Base-by-base conservation (phyloP, 2,113 vertebrate species). In the Lamprologus speciosus region DNA sequence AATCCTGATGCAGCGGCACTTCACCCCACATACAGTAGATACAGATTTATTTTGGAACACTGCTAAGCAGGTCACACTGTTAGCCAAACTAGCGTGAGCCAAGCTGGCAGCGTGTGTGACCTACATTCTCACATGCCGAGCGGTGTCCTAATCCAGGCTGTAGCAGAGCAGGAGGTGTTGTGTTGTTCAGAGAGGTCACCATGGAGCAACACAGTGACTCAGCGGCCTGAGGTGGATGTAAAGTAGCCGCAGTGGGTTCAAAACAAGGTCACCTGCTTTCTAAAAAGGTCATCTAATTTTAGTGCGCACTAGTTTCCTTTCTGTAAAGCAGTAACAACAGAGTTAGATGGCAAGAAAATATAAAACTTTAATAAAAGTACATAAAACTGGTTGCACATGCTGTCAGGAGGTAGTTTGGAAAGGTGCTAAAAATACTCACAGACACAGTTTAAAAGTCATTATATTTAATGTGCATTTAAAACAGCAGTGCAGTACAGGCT, bases 51-150 rank as follows among this genome's bases (percentile, higher is more conserved):
- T 84, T 55, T 90, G 88, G 87, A 86, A 1, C 53, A 2, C 42
- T 16, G 73, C 70, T 89, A 89, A 87, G 86, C 81, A 73, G 92
- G 89, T 90, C 90, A 85, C 51, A 8, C 33, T 11, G 70, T 50
- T 78, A 40, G 85, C 78, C 80, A 82, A 82, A 73, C 11, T 35
- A 55, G 28, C 80, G 4, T 86, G 65, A 87, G 88, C 84, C 87
- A 12, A 81, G 57, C 91, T 89, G 90, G 92, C 92, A 55, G 79
- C 10, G 14, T 50, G 83, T 73, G 65, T 92, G 92, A 92, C 90
- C 94, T 92, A 92, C 89, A 91, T 95, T 87, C 85, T 84, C 53
- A n/a, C 91, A 85, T 82, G 78, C 87, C 35, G 53, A 45, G 85
- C 9, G 50, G 23, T 4, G 58, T 54, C 78, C 58, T 5, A 47